Conservation (phyloP, 2,797 vertebrate genomes). For the Austrolebias charrua region DNA sequence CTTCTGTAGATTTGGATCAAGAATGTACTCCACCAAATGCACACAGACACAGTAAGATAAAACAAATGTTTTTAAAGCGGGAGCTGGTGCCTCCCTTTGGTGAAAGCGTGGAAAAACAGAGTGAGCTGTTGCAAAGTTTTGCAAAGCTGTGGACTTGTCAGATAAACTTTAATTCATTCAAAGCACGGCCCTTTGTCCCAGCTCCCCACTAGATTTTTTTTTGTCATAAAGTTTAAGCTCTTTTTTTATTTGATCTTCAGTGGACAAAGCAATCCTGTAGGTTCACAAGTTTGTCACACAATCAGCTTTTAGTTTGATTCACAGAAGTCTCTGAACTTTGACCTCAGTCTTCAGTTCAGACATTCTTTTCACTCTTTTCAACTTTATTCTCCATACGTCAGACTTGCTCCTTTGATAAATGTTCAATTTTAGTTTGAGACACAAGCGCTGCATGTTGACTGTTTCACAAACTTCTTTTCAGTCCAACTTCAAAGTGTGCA, state of each 20-base stretch:
- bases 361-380: not conserved
- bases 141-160: not conserved
- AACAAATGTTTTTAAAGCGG: not conserved
- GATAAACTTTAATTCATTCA: too few relatives aligned
- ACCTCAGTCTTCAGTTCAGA: slow-evolving; percentile 2
- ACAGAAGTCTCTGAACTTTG: slow-evolving; percentile 30
- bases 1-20: not conserved
- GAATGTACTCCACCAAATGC: not conserved
- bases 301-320: slow-evolving; percentile 41
- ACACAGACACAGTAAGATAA: not conserved
- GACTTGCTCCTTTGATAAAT: slow-evolving; percentile 3
- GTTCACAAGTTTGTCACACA: slow-evolving; percentile 32
- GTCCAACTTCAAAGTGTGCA: too few relatives aligned
- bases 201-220: not conserved
- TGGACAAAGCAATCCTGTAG: slow-evolving; percentile 28
- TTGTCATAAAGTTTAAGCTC: slow-evolving; percentile 13
- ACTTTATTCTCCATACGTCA: slow-evolving; percentile 4
- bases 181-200: slow-evolving; percentile 16
- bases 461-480: too few relatives aligned
- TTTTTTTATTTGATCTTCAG: slow-evolving; percentile 31
- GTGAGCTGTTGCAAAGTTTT: not conserved
- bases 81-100: slow-evolving; percentile 57
- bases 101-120: slow-evolving; percentile 23
- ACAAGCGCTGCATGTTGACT: not conserved
- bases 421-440: not conserved